phyloP scores from a whole-genome alignment of 1,140 invertebrate species.

The Steinernema feltiae region DNA sequence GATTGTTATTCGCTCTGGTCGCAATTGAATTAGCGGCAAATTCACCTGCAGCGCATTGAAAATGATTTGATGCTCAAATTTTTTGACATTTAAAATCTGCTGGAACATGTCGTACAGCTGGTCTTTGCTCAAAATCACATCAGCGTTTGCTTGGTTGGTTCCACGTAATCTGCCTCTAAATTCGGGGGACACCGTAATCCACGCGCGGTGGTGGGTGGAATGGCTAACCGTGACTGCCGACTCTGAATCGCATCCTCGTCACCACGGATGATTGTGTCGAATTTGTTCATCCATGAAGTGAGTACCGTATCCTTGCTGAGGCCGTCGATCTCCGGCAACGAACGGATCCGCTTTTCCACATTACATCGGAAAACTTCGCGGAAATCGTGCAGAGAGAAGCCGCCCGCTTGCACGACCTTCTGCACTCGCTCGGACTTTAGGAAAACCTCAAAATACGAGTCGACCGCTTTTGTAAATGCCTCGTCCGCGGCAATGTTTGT shows the following conservation, averaged over 20 bases:
- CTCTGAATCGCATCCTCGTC: slow-evolving; percentile 55
- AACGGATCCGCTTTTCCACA: slow-evolving; percentile 64
- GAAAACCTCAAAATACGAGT: slow-evolving; percentile 94
- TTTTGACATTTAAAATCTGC: slow-evolving; percentile 93
- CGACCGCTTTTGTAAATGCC: slow-evolving; percentile 95
- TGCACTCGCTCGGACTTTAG: slow-evolving; percentile 87
- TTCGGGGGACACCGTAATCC: too few relatives aligned
- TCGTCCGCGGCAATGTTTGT: slow-evolving; percentile 96
- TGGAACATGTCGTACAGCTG: slow-evolving; percentile 99
- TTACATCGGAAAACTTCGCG: slow-evolving; percentile 69
- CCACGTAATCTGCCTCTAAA: slow-evolving; percentile 50
- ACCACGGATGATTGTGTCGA: slow-evolving; percentile 96
- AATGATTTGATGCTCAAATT: slow-evolving; percentile 97
- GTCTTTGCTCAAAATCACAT: slow-evolving; percentile 86
- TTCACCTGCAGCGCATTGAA: slow-evolving; percentile 93
- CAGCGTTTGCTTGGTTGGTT: slow-evolving; percentile 72
- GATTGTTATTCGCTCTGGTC: neutral
- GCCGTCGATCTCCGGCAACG: slow-evolving; percentile 95
- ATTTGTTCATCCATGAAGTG: slow-evolving; percentile 98
- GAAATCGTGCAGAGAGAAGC: slow-evolving; percentile 95
- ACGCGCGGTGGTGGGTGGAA: too few relatives aligned
- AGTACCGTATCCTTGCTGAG: slow-evolving; percentile 97
- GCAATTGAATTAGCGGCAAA: neutral
- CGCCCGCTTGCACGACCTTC: slow-evolving; percentile 90
- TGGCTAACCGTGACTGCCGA: neutral